Conservation (phyloP, 2,888 invertebrate species). For the Standfussiana lucernea region DNA sequence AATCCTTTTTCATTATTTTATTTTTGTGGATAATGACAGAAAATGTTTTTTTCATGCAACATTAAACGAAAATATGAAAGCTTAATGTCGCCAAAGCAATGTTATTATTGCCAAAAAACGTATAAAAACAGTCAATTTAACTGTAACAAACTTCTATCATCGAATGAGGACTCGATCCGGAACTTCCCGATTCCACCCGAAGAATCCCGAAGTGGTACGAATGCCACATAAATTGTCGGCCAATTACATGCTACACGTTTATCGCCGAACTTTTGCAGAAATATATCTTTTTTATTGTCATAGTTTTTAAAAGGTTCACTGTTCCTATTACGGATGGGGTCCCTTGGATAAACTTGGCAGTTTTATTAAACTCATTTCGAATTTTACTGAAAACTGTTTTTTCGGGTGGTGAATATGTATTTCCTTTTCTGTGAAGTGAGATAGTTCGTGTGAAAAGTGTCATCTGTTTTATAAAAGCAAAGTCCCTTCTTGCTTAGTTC, state of each 20-base stretch:
- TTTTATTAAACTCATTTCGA: conserved; percentile 64
- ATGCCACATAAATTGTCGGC: conserved; percentile 79
- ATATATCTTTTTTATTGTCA: conserved; percentile 86
- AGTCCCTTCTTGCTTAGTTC: fast-evolving
- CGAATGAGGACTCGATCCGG: conserved; percentile 45
- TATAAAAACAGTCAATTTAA: conserved; percentile 57
- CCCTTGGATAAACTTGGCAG: conserved; percentile 62
- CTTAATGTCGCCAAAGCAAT: conserved; percentile 44
- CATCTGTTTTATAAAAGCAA: background rate
- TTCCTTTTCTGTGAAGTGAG: background rate
- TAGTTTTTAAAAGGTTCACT: conserved; percentile 85
- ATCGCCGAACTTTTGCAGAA: conserved; percentile 76
- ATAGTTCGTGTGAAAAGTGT: background rate
- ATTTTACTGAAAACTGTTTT: conserved; percentile 18
- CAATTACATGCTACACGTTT: conserved; percentile 83
- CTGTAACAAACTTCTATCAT: conserved; percentile 56
- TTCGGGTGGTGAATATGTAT: conserved; percentile 14
- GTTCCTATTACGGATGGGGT: conserved; percentile 73
- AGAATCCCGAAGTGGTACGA: conserved; percentile 68
- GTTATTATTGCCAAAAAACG: conserved; percentile 54
- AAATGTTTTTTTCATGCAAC: conserved; percentile 19
- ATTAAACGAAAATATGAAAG: conserved; percentile 22
- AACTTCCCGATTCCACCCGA: conserved; percentile 71
- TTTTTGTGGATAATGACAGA: background rate
- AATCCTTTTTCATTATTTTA: background rate